Base-by-base conservation (phyloP, 2,797 vertebrate species). In the Poeciliopsis gracilis region DNA sequence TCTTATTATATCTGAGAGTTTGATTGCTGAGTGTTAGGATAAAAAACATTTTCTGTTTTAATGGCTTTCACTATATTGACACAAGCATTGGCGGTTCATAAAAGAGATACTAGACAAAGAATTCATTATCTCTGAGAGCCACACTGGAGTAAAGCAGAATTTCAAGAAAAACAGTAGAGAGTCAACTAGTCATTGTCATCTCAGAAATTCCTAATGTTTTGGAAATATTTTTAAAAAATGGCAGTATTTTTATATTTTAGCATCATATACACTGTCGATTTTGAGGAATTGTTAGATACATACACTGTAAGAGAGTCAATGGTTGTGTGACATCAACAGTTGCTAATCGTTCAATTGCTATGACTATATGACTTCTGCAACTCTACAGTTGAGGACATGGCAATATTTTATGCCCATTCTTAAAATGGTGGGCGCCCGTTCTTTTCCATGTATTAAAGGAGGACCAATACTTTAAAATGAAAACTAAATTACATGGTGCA, bases 401-500 rank as follows among this genome's bases (percentile, higher is more conserved):
- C 6, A 8, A 45, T 3, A 53, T 55, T 71, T 81, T 10, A 66
- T 43, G 25, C 2, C 8, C n/a, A 10, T 74, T 59, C 3, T 23
- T 16, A 66, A 23, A 28, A 45, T n/a, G 1, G 6, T 41, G 16
- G 13, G 55, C 77, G 81, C 70, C 8, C 23, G 73, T 75, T 77
- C 0, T 53, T 75, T 70, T 66, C 43, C 30, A 25, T n/a, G 20
- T 1, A 41, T 18, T 25, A 59, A 61, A 16, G 36, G 76, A 16
- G 4, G 47, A 41, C 49, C 30, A n/a, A 59, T 77, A 4, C 70
- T 77, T 84, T 66, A 38, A 79, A 81, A 87, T 81, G 0, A 49
- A 78, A 81, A 70, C 45, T 33, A 80, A 90, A 90, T 90, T 73
- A 81, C 59, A 69, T 53, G 69, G 51, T 82, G 59, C 20, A 2